phyloP scores from a whole-genome alignment of 53 echinoderm and acorn worm genomes.

The Patiria pectinifera region DNA sequence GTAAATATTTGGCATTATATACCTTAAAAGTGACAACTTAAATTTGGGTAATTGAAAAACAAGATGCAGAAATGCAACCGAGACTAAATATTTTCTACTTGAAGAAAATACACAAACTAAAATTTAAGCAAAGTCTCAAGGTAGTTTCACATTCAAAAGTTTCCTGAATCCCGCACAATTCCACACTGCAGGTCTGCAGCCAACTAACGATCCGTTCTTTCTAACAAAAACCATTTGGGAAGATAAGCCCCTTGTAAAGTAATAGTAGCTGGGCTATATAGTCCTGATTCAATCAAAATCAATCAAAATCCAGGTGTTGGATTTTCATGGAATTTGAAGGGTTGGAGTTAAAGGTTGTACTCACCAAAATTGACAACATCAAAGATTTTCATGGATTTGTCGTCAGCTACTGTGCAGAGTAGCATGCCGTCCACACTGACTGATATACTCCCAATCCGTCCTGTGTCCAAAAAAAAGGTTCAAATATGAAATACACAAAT shows the following conservation, averaged over 20 bases:
- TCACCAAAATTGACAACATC: slow-evolving; percentile 98
- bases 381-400: slow-evolving; percentile 98
- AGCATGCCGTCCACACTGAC: slow-evolving; percentile 87
- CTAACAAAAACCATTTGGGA: not conserved
- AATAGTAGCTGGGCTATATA: not conserved
- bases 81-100: not conserved
- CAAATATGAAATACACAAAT: not conserved
- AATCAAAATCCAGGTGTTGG: not conserved
- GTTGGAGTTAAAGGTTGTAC: slow-evolving; percentile 16
- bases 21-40: too few relatives aligned
- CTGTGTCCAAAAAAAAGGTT: slow-evolving; percentile 36
- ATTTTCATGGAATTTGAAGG: not conserved
- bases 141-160: not conserved
- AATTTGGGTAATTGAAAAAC: too few relatives aligned
- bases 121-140: not conserved
- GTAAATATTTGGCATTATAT: too few relatives aligned
- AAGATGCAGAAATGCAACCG: not conserved
- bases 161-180: not conserved
- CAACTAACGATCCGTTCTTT: not conserved
- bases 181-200: not conserved
- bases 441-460: slow-evolving; percentile 86
- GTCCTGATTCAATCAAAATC: not conserved
- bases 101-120: not conserved
- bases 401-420: slow-evolving; percentile 87
- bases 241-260: not conserved